phyloP scores from a whole-genome alignment of 2,797 vertebrate species.

The Scolopax bukidnonensis region DNA sequence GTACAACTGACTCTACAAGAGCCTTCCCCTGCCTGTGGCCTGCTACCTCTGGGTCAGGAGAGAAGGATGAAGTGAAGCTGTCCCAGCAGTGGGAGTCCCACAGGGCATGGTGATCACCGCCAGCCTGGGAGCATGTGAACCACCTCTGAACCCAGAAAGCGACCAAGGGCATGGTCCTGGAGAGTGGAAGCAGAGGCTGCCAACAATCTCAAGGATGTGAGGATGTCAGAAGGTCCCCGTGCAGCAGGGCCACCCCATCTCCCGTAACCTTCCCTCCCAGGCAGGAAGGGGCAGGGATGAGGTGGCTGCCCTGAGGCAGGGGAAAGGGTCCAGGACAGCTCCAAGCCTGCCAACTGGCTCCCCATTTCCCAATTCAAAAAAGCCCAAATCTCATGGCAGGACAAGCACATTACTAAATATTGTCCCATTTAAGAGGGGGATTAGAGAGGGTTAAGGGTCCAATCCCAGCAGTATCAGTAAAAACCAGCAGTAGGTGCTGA shows the following conservation, averaged over 20 bases:
- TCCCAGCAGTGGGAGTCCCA: background rate
- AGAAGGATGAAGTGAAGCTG: background rate
- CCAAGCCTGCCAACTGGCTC: background rate
- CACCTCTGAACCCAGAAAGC: background rate
- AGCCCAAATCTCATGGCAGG: background rate
- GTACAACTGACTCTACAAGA: background rate
- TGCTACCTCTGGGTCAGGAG: too few relatives aligned
- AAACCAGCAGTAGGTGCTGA: background rate
- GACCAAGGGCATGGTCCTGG: rapidly evolving
- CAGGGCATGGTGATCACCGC: rapidly evolving
- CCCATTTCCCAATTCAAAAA: rapidly evolving
- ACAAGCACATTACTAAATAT: rapidly evolving
- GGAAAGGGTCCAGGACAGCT: background rate
- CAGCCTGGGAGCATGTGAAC: rapidly evolving
- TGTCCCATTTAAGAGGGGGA: background rate
- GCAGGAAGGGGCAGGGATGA: background rate
- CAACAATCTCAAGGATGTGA: too few relatives aligned
- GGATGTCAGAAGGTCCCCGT: background rate
- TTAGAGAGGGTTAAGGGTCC: background rate
- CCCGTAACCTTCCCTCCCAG: rapidly evolving
- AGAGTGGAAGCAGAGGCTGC: rapidly evolving
- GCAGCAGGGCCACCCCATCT: background rate
- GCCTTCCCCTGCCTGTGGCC: too few relatives aligned
- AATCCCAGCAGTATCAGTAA: background rate
- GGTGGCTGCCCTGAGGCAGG: too few relatives aligned